These are phyloP conservation scores for Epinotia bilunana DNA, from an alignment of 2,888 invertebrate species.

Conservation along the genomic window DNA sequence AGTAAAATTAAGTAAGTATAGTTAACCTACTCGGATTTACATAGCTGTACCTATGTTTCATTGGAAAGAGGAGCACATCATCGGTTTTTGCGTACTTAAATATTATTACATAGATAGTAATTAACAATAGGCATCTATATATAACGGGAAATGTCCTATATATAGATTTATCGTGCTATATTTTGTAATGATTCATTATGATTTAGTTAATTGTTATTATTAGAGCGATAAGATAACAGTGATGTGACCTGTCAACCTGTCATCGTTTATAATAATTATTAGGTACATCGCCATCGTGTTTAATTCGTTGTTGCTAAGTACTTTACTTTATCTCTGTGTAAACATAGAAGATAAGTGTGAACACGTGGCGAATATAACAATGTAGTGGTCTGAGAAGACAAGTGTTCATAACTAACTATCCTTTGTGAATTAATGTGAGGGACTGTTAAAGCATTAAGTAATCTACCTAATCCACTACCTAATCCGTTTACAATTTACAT, in stretches of 20 bases:
- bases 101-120: conserved; percentile 1
- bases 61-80: neutral
- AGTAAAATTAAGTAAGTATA: too few species aligned
- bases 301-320: conserved; percentile 6
- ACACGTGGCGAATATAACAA: conserved; percentile 18
- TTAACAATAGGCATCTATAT: neutral
- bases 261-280: too few species aligned
- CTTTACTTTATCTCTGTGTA: conserved; percentile 24
- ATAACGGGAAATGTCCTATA: conserved; percentile 10
- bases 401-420: too few species aligned
- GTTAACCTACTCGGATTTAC: neutral
- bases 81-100: neutral
- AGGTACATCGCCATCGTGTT: conserved; percentile 5
- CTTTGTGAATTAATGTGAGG: too few species aligned
- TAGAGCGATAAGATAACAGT: conserved; percentile 20
- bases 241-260: conserved; percentile 24
- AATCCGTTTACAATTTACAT: too few species aligned
- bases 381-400: neutral
- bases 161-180: neutral
- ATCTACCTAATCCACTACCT: too few species aligned
- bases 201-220: conserved; percentile 7
- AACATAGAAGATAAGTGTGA: conserved; percentile 14
- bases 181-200: conserved; percentile 9
- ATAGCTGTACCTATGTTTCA: neutral
- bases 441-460: too few species aligned